Evolutionary conservation across 1,140 invertebrate species (phyloP), one percentile per base, ranked within the genome.

Genomic region (Odontomachus brunneus): DNA sequence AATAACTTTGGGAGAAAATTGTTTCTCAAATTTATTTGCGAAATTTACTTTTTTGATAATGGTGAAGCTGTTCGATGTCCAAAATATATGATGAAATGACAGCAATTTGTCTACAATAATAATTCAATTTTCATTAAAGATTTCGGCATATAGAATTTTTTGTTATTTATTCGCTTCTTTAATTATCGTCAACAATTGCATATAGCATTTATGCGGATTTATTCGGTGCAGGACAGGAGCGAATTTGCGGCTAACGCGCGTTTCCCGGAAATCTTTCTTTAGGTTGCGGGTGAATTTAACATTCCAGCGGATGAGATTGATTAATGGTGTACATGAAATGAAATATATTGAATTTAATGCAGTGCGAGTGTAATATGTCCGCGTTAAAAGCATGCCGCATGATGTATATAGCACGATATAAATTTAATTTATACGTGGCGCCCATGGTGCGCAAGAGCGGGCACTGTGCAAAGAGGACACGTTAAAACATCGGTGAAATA

Each of bases 371-470:
- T 74, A 74, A 74, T 74, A 74, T 24, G 11, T 3, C 9, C 29
- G 1, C 14, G 55, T 24, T 74, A 33, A 62, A 74, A 74, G 33
- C 55, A 44, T 24, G 3, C 11, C 44, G 19, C 33, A 3, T 73
- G 19, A 15, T 62, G 12, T 48, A 59, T 72, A 62, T 44, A 59
- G 22, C 38, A 73, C n/a, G n/a, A 2, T 14, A 7, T 74, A 48
- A 74, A 74, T 74, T 74, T 74, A 62, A 74, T 74, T 74, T 62
- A 74, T 74, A 74, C 33, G 2, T 73, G 5, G 29, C n/a, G n/a
- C 29, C 29, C 29, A 33, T 5, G 5, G 15, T 57, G 38, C 53
- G 60, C 17, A 59, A 24, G 63, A 1, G 62, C 15, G 15, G 12
- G 38, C 24, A 19, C n/a, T 63, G 29, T 62, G 63, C 29, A 63